These are phyloP conservation scores for Blennius ocellaris DNA, from an alignment of 2,113 vertebrate genomes.

Conservation along the genomic window DNA sequence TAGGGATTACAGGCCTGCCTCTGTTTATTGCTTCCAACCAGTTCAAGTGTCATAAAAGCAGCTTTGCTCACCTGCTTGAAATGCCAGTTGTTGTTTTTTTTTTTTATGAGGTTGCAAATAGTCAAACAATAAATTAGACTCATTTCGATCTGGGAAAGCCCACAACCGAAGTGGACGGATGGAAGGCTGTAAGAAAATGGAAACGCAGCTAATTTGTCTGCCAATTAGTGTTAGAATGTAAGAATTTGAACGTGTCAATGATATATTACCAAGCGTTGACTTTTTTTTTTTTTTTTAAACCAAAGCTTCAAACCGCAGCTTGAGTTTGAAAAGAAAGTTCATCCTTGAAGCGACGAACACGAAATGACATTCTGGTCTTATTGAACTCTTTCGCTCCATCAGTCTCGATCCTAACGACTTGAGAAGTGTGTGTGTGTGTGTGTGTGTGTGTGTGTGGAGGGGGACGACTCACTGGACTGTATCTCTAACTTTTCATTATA, in stretches of 20 bases:
- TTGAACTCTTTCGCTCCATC: slow-evolving; percentile 35
- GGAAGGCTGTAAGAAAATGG: too few species aligned
- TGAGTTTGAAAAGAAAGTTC: background rate
- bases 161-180: background rate
- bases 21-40: background rate
- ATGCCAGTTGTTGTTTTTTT: too few species aligned
- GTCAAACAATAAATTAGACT: background rate
- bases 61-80: background rate
- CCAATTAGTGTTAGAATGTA: background rate
- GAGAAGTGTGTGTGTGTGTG: too few species aligned
- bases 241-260: too few species aligned
- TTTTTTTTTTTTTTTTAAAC: too few species aligned
- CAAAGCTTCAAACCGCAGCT: too few species aligned
- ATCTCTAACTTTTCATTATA: slow-evolving; percentile 23
- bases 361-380: slow-evolving; percentile 16
- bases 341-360: slow-evolving; percentile 1
- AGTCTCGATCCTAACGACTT: slow-evolving; percentile 36
- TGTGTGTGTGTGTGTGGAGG: too few species aligned
- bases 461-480: slow-evolving; percentile 18
- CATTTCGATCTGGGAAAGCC: background rate
- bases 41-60: background rate
- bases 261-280: too few species aligned
- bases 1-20: background rate
- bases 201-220: too few species aligned
- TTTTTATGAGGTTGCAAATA: background rate